Evolutionary conservation across 2,888 invertebrate genomes (phyloP).

Genomic region (Scrobipalpa atriplicella): DNA sequence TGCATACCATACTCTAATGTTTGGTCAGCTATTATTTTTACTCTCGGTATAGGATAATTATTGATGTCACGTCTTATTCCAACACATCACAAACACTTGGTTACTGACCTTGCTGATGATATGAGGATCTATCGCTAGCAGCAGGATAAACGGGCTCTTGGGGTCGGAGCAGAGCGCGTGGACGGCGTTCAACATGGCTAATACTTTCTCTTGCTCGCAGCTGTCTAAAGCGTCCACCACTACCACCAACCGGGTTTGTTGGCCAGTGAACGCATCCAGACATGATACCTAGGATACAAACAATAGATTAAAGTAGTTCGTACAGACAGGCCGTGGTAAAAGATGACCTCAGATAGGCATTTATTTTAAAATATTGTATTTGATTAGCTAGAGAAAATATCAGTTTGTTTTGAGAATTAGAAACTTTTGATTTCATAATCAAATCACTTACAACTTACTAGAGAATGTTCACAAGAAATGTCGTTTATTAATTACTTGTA

Average conservation of each 20-base stretch:
- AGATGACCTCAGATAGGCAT: no score
- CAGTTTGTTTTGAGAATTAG: no score
- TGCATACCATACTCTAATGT: no score
- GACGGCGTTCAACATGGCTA: constrained; percentile 96
- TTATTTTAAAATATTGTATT: no score
- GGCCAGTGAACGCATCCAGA: constrained; percentile 95
- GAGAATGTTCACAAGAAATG: no score
- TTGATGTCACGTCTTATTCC: no score
- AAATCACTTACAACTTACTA: no score
- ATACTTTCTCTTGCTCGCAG: constrained; percentile 98
- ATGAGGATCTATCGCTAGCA: constrained; percentile 99
- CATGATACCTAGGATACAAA: constrained; percentile 87
- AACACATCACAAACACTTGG: neutral
- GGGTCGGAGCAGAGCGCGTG: constrained; percentile 97
- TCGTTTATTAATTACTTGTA: no score
- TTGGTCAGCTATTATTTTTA: no score
- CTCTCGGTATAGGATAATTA: no score
- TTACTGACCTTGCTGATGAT: constrained; percentile 94
- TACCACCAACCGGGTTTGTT: constrained; percentile 97
- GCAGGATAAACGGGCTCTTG: constrained; percentile 96
- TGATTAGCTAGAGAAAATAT: no score
- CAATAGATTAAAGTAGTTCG: neutral
- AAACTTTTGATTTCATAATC: no score
- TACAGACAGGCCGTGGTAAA: neutral
- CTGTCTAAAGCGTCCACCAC: constrained; percentile 99